phyloP scores from a whole-genome alignment of 2,888 invertebrate species.

The Altica lythri region DNA sequence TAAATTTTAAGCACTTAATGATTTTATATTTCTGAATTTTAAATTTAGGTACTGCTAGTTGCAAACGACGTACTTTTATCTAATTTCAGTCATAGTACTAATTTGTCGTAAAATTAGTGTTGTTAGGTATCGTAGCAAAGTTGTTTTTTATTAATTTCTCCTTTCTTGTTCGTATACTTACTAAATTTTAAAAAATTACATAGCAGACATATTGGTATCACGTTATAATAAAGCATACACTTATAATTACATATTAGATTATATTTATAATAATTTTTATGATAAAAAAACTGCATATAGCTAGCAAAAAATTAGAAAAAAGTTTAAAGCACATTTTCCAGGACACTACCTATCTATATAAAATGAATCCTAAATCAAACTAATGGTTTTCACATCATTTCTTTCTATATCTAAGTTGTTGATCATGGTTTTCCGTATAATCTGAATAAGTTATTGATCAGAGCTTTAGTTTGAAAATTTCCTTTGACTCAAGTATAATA shows the following conservation, averaged over 20 bases:
- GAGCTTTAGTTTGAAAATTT: constrained; percentile 6
- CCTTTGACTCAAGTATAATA: constrained; percentile 15
- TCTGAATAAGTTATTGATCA: constrained; percentile 15
- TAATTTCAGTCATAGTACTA: too few relatives aligned
- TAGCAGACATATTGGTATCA: too few relatives aligned
- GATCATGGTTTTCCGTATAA: constrained; percentile 5
- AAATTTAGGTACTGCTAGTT: too few relatives aligned
- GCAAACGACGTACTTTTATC: too few relatives aligned
- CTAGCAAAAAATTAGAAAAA: neutral
- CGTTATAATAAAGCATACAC: too few relatives aligned
- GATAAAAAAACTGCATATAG: too few relatives aligned
- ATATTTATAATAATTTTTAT: too few relatives aligned
- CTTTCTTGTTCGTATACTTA: neutral
- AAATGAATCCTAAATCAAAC: constrained; percentile 14
- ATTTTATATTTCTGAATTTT: too few relatives aligned
- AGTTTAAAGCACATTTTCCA: constrained; percentile 3
- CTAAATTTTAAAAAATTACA: too few relatives aligned
- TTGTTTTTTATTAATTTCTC: neutral
- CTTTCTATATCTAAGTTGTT: constrained; percentile 7
- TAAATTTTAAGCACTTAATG: too few relatives aligned
- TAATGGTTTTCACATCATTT: constrained; percentile 21
- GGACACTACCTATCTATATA: constrained; percentile 11
- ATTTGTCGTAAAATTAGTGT: too few relatives aligned
- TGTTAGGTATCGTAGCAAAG: neutral
- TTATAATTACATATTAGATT: too few relatives aligned